Evolutionary conservation across 2,888 invertebrate species (phyloP).

Genomic region (Eristalis arbustorum): DNA sequence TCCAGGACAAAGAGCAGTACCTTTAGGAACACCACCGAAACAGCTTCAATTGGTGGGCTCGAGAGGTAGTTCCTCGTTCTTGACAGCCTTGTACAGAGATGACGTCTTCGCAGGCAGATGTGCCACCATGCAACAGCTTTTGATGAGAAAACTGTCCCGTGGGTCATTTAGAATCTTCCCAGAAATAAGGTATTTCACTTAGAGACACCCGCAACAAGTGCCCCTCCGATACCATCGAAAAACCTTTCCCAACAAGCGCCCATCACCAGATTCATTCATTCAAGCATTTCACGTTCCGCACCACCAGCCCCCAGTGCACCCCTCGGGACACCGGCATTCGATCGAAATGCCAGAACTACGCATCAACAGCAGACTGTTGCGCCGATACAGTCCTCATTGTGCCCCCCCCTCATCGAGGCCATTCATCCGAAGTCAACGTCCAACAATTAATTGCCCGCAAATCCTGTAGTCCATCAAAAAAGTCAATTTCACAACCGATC

Average conservation of each 20-base stretch:
- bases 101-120: no score
- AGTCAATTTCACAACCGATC: slow-evolving; percentile 31
- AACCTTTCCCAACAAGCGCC: no score
- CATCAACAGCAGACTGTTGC: slow-evolving; percentile 29
- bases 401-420: slow-evolving; percentile 44
- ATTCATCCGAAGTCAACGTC: slow-evolving; percentile 46
- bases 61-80: no score
- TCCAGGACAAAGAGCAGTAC: no score
- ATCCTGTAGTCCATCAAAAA: slow-evolving; percentile 70
- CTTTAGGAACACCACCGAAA: no score
- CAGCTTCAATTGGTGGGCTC: no score
- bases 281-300: background rate
- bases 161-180: no score
- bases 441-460: slow-evolving; percentile 67
- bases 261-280: background rate
- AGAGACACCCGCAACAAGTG: background rate
- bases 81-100: no score
- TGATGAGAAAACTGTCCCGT: no score
- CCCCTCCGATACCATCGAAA: background rate
- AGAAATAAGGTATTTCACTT: no score
- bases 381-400: background rate
- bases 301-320: background rate
- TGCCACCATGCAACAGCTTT: no score
- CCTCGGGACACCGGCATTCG: background rate
- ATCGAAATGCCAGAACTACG: slow-evolving; percentile 25